Percentiles rank a stretch among this genome's conserved stretches.
Conservation (phyloP, 2,888 invertebrate species). For the Pammene fasciana region DNA sequence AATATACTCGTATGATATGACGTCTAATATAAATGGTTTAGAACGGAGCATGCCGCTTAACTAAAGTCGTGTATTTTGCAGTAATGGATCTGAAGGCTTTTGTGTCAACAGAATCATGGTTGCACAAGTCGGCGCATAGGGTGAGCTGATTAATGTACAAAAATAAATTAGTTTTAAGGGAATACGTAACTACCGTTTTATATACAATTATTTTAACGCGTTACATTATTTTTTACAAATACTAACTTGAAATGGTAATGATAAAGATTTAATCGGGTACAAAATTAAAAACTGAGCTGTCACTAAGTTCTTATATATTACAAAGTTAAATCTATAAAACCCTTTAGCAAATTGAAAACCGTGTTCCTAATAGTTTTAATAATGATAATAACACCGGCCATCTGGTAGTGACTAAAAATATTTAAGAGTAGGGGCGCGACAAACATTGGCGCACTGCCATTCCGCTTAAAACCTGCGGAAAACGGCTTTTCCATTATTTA, state of each 20-base stretch:
- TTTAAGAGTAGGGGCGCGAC: conserved; percentile 51
- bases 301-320: too few species aligned
- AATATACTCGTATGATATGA: conserved; percentile 63
- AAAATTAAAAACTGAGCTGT: too few species aligned
- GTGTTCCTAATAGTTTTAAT: conserved; percentile 23
- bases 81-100: conserved; percentile 49
- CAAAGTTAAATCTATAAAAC: not conserved
- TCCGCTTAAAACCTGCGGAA: conserved; percentile 71
- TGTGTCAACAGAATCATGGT: conserved; percentile 26
- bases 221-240: too few species aligned
- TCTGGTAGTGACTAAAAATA: conserved; percentile 49
- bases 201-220: not conserved
- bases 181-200: not conserved
- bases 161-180: conserved; percentile 2
- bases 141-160: conserved; percentile 26
- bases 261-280: too few species aligned
- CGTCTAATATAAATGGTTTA: conserved; percentile 60
- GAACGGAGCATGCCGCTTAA: conserved; percentile 46
- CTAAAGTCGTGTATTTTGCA: conserved; percentile 56
- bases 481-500: conserved; percentile 76
- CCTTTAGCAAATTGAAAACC: conserved; percentile 1
- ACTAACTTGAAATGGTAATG: too few species aligned
- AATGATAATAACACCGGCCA: conserved; percentile 38
- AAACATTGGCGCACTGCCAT: conserved; percentile 72
- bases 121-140: conserved; percentile 24